A percentile compares a stretch with the other conserved stretches of the same genome.
These are phyloP conservation scores for Eurytoma californica DNA, from an alignment of 2,888 invertebrate species.

Conservation along the genomic window DNA sequence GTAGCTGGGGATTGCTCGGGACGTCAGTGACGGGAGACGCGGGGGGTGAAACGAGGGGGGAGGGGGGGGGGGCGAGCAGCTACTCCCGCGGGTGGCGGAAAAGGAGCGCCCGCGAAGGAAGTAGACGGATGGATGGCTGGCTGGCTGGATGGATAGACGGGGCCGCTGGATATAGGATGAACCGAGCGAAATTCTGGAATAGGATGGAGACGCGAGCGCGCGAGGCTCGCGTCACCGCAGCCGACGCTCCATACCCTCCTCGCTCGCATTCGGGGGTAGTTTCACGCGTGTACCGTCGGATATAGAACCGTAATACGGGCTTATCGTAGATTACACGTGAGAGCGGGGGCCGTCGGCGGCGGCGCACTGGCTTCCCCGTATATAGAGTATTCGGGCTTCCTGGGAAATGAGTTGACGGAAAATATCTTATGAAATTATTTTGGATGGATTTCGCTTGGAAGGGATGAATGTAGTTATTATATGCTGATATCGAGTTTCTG, in stretches of 20 bases:
- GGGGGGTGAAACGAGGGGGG: neutral
- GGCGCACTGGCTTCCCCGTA: neutral
- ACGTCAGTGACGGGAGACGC: slow-evolving; percentile 47
- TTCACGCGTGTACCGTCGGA: slow-evolving; percentile 40
- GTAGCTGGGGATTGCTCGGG: slow-evolving; percentile 47
- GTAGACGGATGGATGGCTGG: slow-evolving; percentile 34
- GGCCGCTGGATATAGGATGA: slow-evolving; percentile 19
- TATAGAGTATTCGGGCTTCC: neutral
- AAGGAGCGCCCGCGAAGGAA: slow-evolving; percentile 15
- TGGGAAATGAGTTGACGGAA: slow-evolving; percentile 23
- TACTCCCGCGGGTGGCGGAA: slow-evolving; percentile 7
- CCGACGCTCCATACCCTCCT: neutral
- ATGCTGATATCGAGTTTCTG: too few species aligned
- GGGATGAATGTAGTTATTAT: too few species aligned
- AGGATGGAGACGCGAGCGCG: slow-evolving; percentile 36
- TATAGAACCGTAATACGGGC: slow-evolving; percentile 49
- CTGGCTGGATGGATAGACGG: slow-evolving; percentile 35
- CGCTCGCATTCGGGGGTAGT: slow-evolving; percentile 27
- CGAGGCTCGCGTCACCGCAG: neutral
- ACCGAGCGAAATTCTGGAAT: slow-evolving; percentile 53
- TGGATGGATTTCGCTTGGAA: neutral
- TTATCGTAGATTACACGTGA: slow-evolving; percentile 54
- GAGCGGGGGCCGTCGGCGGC: neutral
- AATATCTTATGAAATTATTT: slow-evolving; percentile 41
- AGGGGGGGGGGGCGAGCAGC: neutral